Percentiles rank a stretch among this genome's conserved stretches.
Evolutionary conservation across 2,797 vertebrate genomes (phyloP).

Genomic region (Podarcis siculus): DNA sequence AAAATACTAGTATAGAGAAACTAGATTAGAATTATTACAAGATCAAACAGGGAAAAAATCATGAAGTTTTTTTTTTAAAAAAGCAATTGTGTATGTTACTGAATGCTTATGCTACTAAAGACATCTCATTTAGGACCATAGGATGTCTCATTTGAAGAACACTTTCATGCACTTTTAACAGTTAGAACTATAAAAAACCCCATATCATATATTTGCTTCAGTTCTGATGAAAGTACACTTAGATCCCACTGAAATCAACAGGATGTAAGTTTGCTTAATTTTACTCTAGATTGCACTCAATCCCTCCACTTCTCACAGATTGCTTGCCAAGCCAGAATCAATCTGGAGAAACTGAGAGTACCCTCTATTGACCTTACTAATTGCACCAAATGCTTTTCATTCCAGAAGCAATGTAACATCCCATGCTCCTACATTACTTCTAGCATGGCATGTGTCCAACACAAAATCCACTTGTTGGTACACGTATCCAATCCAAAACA

Average conservation of each 20-base stretch:
- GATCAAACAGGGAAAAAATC: constrained; percentile 46
- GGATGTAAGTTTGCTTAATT: not conserved
- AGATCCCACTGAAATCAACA: not conserved
- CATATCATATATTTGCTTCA: constrained; percentile 15
- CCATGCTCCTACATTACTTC: not conserved
- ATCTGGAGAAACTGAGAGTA: not conserved
- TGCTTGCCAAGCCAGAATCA: not conserved
- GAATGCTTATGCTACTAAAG: not conserved
- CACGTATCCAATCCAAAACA: not conserved
- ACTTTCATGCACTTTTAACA: not conserved
- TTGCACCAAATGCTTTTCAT: not conserved
- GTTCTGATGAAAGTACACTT: not conserved
- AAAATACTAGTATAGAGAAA: constrained; percentile 50
- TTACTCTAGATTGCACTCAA: not conserved
- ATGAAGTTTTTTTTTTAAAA: constrained; percentile 41
- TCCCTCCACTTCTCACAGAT: not conserved
- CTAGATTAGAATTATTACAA: constrained; percentile 28
- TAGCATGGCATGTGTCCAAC: not conserved
- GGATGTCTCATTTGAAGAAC: not conserved
- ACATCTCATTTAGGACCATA: constrained; percentile 2
- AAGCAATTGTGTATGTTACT: constrained; percentile 12
- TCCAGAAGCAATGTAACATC: not conserved
- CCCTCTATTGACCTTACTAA: not conserved
- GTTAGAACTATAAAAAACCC: constrained; percentile 2
- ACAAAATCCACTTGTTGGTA: not conserved